Conservation (phyloP, 2,888 invertebrate species). For the Xestia sexstrigata region DNA sequence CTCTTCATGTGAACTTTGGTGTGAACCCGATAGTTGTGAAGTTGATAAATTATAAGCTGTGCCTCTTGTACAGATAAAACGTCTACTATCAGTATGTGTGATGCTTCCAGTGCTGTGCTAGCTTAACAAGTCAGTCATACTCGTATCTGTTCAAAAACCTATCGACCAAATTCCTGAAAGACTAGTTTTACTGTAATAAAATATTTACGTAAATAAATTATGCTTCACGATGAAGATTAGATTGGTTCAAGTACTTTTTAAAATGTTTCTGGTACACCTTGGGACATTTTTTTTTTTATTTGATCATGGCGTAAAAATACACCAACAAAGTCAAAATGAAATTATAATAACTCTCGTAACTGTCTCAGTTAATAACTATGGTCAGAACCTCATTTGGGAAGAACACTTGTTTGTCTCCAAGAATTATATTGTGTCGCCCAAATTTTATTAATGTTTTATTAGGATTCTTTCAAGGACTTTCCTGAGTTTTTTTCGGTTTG, state of each 20-base stretch:
- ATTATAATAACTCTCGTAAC: constrained; percentile 7
- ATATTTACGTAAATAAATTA: not conserved
- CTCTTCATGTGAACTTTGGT: constrained; percentile 30
- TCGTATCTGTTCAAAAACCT: not conserved
- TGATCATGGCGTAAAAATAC: not conserved
- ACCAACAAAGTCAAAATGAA: constrained; percentile 7
- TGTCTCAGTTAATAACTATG: constrained; percentile 53
- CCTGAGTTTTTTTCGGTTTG: constrained; percentile 33
- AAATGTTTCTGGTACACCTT: not conserved
- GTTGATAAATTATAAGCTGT: not conserved
- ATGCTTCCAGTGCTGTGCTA: not conserved
- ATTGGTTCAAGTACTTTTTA: not conserved
- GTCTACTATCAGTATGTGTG: not conserved
- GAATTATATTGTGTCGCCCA: constrained; percentile 63
- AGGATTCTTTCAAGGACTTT: constrained; percentile 49
- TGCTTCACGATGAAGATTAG: not conserved
- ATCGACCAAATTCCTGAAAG: not conserved
- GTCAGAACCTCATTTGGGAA: constrained; percentile 35
- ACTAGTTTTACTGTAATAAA: not conserved
- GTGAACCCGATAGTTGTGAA: constrained; percentile 8
- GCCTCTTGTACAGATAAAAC: not conserved
- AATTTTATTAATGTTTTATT: constrained; percentile 66
- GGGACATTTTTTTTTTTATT: not conserved
- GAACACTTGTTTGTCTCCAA: constrained; percentile 59
- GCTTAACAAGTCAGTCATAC: not conserved